These are phyloP conservation scores for Drosophila leonis DNA, from an alignment of 2,888 invertebrate species.

Conservation along the genomic window DNA sequence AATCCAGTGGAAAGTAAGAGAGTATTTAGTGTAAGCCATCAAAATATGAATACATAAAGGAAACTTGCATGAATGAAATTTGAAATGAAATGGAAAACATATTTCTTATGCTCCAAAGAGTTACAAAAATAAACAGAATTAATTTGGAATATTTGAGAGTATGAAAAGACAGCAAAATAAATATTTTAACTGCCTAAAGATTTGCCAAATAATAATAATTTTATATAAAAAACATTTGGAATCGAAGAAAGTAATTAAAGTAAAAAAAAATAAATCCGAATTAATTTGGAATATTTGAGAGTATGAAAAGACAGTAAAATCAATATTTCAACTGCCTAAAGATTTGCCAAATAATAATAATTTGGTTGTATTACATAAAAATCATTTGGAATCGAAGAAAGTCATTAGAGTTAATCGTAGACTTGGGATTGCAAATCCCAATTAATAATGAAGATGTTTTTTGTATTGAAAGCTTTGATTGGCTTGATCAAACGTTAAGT, in stretches of 20 bases:
- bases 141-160: not conserved
- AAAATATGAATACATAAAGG: not conserved
- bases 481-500: conserved; percentile 3
- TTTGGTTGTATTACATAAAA: not conserved
- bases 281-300: not conserved
- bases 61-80: not conserved
- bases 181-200: not conserved
- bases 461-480: not conserved
- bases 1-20: not conserved
- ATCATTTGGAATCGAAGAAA: not conserved
- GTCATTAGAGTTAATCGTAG: not conserved
- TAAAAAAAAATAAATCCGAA: too few species aligned
- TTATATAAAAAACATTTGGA: not conserved
- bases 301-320: not conserved
- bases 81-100: not conserved
- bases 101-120: not conserved
- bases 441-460: not conserved
- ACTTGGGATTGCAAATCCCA: not conserved
- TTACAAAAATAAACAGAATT: not conserved
- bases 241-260: not conserved
- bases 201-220: not conserved
- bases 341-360: not conserved
- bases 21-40: not conserved
- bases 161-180: not conserved
- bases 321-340: not conserved